phyloP scores from a whole-genome alignment of 2,797 vertebrate species.

The Antrozous pallidus region DNA sequence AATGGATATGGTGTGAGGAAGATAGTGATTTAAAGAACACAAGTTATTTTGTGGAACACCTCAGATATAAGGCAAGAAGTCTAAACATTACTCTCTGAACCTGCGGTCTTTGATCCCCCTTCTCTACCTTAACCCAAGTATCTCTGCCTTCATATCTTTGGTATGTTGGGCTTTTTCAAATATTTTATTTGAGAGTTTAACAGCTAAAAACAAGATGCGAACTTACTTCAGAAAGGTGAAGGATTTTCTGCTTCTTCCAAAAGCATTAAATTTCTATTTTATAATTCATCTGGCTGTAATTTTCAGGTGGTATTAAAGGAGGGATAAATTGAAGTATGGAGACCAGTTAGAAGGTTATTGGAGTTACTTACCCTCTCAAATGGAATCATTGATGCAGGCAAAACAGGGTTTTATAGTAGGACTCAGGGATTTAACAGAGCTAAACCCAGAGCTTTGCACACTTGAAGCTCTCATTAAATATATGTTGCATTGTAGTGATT shows the following conservation, averaged over 20 bases:
- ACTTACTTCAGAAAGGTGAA: conserved; percentile 17
- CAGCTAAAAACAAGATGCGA: neutral
- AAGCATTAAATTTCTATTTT: conserved; percentile 39
- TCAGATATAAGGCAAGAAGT: neutral
- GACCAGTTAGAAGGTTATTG: conserved; percentile 6
- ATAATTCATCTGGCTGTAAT: neutral
- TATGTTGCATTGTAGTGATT: conserved; percentile 1
- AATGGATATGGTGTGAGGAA: neutral
- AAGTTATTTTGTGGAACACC: neutral
- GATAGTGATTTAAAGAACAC: neutral
- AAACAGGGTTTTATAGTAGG: conserved; percentile 33
- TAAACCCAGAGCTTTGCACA: conserved; percentile 31
- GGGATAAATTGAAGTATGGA: neutral
- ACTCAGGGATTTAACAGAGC: conserved; percentile 41
- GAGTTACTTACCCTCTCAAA: conserved; percentile 35
- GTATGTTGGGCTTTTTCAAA: neutral
- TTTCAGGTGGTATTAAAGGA: conserved; percentile 15
- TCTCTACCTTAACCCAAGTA: neutral
- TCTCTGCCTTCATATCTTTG: neutral
- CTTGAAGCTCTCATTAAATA: conserved; percentile 35
- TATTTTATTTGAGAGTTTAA: neutral
- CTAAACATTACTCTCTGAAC: neutral
- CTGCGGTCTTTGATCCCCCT: neutral
- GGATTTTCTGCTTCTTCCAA: neutral
- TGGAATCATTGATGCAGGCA: conserved; percentile 37